Conservation (phyloP, 2,888 invertebrate genomes). For the Dolichopus griseipennis region DNA sequence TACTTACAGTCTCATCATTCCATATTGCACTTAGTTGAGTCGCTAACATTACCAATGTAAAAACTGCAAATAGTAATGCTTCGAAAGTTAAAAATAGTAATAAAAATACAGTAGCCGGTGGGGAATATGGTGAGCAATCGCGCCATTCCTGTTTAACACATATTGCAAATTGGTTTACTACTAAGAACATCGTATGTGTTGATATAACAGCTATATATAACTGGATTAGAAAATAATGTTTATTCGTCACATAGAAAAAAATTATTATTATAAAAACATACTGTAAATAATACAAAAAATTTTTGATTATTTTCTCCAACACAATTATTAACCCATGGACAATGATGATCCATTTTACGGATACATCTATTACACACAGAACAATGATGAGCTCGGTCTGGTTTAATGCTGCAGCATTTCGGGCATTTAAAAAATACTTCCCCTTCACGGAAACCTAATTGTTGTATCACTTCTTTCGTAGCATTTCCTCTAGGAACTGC, state of each 20-base stretch:
- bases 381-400: constrained; percentile 92
- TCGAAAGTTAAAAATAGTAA: constrained; percentile 87
- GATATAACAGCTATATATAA: constrained; percentile 98
- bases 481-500: constrained; percentile 93
- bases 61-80: constrained; percentile 91
- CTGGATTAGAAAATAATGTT: constrained; percentile 48
- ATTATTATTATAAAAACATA: constrained; percentile 45
- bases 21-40: constrained; percentile 95
- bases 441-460: constrained; percentile 84
- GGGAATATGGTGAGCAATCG: constrained; percentile 85
- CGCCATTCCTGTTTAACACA: constrained; percentile 93
- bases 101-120: constrained; percentile 90
- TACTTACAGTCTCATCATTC: constrained; percentile 92
- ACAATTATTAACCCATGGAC: constrained; percentile 98
- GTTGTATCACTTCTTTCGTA: constrained; percentile 89
- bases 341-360: constrained; percentile 57
- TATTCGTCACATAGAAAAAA: not conserved
- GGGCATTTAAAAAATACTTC: constrained; percentile 92
- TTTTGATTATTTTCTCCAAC: constrained; percentile 99
- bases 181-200: constrained; percentile 82
- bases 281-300: constrained; percentile 96
- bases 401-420: constrained; percentile 93
- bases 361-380: constrained; percentile 82
- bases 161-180: constrained; percentile 85
- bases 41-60: constrained; percentile 95